A percentile compares a stretch with the other conserved stretches of the same genome.
phyloP scores from a whole-genome alignment of 2,113 vertebrate genomes.

The Tachysurus vachellii region DNA sequence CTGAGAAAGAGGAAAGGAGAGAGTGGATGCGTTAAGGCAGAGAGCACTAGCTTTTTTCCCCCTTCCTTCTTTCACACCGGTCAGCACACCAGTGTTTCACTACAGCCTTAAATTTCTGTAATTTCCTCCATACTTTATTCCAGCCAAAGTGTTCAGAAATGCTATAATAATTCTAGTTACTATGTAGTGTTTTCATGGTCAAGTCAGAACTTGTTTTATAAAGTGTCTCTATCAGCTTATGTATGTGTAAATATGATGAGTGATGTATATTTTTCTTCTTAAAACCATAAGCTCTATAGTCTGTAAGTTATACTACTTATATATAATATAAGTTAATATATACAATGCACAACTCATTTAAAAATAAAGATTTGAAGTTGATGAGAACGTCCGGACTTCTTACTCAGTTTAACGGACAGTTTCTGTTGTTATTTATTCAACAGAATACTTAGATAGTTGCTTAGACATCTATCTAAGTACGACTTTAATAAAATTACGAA shows the following conservation, averaged over 20 bases:
- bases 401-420: neutral
- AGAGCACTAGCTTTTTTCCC: neutral
- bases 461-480: neutral
- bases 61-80: neutral
- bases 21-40: constrained; percentile 33
- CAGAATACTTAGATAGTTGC: neutral
- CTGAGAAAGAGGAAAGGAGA: constrained; percentile 65
- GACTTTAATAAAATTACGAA: neutral
- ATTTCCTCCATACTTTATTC: neutral
- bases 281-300: no score
- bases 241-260: no score
- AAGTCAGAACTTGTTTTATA: no score
- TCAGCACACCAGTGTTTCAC: constrained; percentile 2
- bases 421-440: neutral
- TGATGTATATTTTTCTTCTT: no score
- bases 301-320: no score
- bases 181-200: neutral
- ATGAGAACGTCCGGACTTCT: neutral
- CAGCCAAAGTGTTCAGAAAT: neutral
- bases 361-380: neutral
- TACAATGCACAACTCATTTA: neutral
- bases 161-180: neutral
- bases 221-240: no score
- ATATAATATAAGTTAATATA: no score
- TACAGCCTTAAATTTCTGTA: constrained; percentile 31